Evolutionary conservation across 2,113 vertebrate species (phyloP).

Genomic region (Corythaeola cristata): DNA sequence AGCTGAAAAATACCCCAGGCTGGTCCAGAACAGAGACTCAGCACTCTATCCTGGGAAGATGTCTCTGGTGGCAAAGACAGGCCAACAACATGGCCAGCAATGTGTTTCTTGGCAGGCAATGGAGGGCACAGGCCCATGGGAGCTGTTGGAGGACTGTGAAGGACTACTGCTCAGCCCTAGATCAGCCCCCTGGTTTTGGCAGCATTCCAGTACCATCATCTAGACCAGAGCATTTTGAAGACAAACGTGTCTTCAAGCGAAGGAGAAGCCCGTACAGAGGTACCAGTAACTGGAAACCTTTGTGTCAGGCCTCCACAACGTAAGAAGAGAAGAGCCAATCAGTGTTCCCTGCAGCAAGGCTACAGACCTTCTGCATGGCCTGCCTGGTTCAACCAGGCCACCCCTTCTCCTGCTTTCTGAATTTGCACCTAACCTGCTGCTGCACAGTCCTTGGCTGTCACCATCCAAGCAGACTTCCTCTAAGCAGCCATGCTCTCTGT

Average conservation of each 20-base stretch:
- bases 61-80: background rate
- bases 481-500: background rate
- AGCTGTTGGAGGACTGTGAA: background rate
- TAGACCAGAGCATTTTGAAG: background rate
- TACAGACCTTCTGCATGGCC: background rate
- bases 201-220: background rate
- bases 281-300: background rate
- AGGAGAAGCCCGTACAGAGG: background rate
- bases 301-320: background rate
- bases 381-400: background rate
- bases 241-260: background rate
- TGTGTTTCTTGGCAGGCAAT: background rate
- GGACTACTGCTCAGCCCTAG: background rate
- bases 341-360: background rate
- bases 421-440: background rate
- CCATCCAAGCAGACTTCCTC: background rate
- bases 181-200: background rate
- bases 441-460: background rate
- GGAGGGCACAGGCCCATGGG: background rate
- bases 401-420: background rate
- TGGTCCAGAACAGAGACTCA: background rate
- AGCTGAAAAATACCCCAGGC: background rate
- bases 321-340: background rate
- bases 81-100: background rate
- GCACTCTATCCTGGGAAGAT: background rate